Evolutionary conservation across 2,797 vertebrate species (phyloP).

Genomic region (Brotula barbata): DNA sequence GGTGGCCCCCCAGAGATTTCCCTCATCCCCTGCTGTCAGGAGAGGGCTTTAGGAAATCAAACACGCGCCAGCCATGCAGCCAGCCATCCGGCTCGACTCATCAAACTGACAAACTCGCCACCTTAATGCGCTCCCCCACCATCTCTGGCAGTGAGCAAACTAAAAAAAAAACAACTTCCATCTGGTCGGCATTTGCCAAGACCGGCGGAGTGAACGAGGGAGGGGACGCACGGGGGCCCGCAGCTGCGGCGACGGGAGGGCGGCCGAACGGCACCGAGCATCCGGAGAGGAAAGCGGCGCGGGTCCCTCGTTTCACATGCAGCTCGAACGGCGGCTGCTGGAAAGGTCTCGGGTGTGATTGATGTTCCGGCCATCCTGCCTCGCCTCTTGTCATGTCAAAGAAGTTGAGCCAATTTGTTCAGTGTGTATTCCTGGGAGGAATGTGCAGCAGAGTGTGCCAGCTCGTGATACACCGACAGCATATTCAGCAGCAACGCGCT

Average conservation of each 20-base stretch:
- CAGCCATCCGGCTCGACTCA: constrained; percentile 19
- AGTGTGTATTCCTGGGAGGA: constrained; percentile 35
- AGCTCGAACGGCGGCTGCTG: constrained; percentile 54
- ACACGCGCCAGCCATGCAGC: constrained; percentile 14
- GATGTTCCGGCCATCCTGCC: constrained; percentile 27
- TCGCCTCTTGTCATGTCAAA: constrained; percentile 42
- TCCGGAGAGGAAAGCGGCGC: constrained; percentile 30
- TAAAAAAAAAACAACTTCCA: constrained; percentile 30
- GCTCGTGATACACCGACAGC: constrained; percentile 26
- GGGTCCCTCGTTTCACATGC: constrained; percentile 29
- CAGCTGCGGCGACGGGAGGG: neutral
- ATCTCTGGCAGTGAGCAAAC: constrained; percentile 4
- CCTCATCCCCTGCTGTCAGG: constrained; percentile 7
- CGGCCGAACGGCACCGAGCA: constrained; percentile 49
- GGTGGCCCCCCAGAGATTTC: constrained; percentile 3
- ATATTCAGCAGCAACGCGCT: constrained; percentile 28
- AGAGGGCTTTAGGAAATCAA: constrained; percentile 28
- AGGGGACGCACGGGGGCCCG: constrained; percentile 11
- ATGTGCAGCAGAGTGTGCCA: neutral
- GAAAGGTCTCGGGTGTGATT: constrained; percentile 44
- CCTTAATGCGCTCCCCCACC: neutral
- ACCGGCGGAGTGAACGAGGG: neutral
- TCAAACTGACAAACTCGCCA: constrained; percentile 20
- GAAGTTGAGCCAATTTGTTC: constrained; percentile 28
- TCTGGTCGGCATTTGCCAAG: constrained; percentile 1